Base-by-base conservation (phyloP, 2,797 vertebrate genomes). In the Spondyliosoma cantharus region DNA sequence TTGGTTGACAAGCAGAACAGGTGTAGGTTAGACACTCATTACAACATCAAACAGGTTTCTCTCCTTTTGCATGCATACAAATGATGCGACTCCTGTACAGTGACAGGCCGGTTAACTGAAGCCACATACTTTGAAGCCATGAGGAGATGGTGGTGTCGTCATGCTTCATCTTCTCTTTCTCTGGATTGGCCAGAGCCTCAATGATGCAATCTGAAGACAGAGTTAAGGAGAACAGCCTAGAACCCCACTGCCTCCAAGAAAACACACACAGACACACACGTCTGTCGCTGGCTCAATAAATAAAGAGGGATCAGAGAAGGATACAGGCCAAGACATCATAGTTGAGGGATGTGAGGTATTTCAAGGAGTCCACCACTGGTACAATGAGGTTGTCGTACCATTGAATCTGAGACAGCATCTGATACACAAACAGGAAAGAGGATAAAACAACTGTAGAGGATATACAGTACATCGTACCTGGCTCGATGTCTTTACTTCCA, bases 91-190 rank as follows among this genome's bases (percentile, higher is more conserved):
- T 13, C 49, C 14, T 20, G 17, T 19, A 17, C 13, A 27, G 68
- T 42, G 37, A 64, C 14, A 24, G 17, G 17, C 7, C 8, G 17
- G 15, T 50, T 16, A 71, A 43, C 32, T 9, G 50, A 74, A 77
- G 89, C 76, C 71, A 96, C 97, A 92, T 90, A 99, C 98, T 99
- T 87, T 99, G 98, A 83, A 99, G 95, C 98, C 98, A 99, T 14
- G 96, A 97, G 5, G 98, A 99, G 87, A 99, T 99, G 20, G 98
- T 98, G n/a, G 98, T 99, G 92, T 99, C 98, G 15, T 99, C 98
- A 17, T 99, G 98, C 82, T 99, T 99, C 98, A 99, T 99, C 91
- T 97, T 98, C 93, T 99, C 98, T 84, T 99, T 99, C 90, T 99
- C 98, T 0, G 98, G 98, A 93, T 99, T 99, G 81, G 98, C 98